Evolutionary conservation across 2,888 invertebrate species (phyloP), one percentile per base, ranked within the genome.

Genomic region (Cryptocephalus moraei): DNA sequence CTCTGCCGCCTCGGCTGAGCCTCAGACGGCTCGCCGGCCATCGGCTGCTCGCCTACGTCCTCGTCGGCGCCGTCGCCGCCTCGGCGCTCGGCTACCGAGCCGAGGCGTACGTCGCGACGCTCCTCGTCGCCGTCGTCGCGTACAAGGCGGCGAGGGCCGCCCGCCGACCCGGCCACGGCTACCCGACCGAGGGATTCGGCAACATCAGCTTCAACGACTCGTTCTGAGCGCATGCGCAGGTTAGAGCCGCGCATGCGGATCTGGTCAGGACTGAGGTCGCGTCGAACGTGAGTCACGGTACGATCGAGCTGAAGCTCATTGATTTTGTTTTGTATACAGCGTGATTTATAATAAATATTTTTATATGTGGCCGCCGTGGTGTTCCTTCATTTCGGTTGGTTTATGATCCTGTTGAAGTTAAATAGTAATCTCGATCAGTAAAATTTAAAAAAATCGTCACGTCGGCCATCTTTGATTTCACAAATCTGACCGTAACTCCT

Each of bases 21-120:
- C 67, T 89, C 41, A 75, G 90, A 38, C 70, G 75, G 43, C 71
- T 85, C 11, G 87, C 84, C 6, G 80, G 79, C 43, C 78, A 84
- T 55, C 73, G 74, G 36, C 77, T 79, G 46, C 62, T 83, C 32
- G 60, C 73, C 1, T 78, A 77, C 69, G 57, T 82, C 32, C 62
- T 67, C 4, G 46, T 81, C 0, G 77, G 80, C 2, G 74, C 74
- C 44, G 53, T 78, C 8, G 38, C 78, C 3, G 72, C 75, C 36
- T 76, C 74, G 68, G 55, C 76, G 39, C 71, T 77, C 44, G 78
- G 79, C 40, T 78, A 73, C 52, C 73, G 74, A 49, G 66, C 72
- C n/a, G 50, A 73, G n/a, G 66, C 70, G 38, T 79, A 77, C 58
- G 47, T 76, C 11, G 70, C 76, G 43, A 58, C 75, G 44, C 53